Percentiles rank a stretch among this genome's conserved stretches.
These are phyloP conservation scores for Enteromius anoplus DNA, from an alignment of 2,797 vertebrate species.

Conservation along the genomic window DNA sequence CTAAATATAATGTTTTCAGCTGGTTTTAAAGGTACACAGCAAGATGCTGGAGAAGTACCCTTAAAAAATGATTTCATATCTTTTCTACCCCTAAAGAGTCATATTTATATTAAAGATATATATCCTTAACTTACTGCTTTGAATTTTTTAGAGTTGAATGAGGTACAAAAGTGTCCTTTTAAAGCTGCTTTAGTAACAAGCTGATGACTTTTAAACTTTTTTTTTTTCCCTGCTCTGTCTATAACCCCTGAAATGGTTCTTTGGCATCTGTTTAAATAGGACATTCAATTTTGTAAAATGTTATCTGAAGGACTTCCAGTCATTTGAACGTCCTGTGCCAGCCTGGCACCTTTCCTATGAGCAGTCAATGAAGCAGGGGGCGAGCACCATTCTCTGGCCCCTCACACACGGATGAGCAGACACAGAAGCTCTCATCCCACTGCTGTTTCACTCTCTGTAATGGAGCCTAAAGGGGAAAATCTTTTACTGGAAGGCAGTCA, in stretches of 20 bases:
- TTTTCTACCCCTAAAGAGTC: not conserved
- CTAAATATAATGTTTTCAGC: not conserved
- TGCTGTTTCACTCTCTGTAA: slow-evolving; percentile 36
- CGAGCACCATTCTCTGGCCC: slow-evolving; percentile 29
- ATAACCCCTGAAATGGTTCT: not conserved
- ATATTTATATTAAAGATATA: not conserved
- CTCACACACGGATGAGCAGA: slow-evolving; percentile 46
- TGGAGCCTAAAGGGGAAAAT: slow-evolving; percentile 47
- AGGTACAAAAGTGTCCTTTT: not conserved
- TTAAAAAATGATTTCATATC: not conserved
- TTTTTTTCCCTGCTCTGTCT: no score
- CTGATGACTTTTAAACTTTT: not conserved
- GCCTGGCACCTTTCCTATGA: slow-evolving; percentile 33
- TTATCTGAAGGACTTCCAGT: slow-evolving; percentile 33
- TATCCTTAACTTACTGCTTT: not conserved
- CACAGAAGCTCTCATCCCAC: slow-evolving; percentile 44
- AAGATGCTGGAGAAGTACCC: not conserved
- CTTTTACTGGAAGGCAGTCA: slow-evolving; percentile 51
- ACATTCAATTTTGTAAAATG: slow-evolving; percentile 39
- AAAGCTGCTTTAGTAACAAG: not conserved
- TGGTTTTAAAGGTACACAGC: no score
- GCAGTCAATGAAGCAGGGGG: slow-evolving; percentile 34
- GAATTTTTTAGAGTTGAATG: not conserved
- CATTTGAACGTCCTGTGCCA: slow-evolving; percentile 33
- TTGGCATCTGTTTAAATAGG: slow-evolving; percentile 20